Conservation (phyloP, 64 coral and sea anemone genomes). For the Stichodactyla mertensii region DNA sequence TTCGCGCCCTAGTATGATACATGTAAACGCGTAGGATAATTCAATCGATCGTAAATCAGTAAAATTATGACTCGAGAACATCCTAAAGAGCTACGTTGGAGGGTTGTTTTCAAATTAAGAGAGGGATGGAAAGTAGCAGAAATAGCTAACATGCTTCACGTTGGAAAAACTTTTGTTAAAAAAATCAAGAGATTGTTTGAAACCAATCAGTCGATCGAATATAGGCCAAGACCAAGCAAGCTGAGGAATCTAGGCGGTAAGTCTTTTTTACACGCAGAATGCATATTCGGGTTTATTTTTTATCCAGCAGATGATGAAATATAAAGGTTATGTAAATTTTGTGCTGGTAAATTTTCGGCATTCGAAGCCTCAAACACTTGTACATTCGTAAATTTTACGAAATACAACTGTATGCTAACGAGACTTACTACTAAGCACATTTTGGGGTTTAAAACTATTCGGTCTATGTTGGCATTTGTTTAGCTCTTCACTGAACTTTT, state of each 20-base stretch:
- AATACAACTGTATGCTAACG: too few relatives aligned
- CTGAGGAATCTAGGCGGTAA: not conserved
- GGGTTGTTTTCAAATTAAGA: conserved; percentile 14
- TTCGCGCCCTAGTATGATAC: too few relatives aligned
- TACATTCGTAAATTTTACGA: not conserved
- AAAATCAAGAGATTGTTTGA: not conserved
- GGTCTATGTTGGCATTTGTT: too few relatives aligned
- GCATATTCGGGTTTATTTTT: not conserved
- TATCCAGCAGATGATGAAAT: not conserved
- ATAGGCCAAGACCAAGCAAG: not conserved
- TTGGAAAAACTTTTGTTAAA: conserved; percentile 12
- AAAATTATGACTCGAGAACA: not conserved
- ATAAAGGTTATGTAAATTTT: not conserved
- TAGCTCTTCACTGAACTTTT: too few relatives aligned
- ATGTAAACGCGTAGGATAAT: too few relatives aligned
- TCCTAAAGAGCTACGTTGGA: conserved; percentile 13
- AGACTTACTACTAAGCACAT: too few relatives aligned
- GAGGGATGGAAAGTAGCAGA: conserved; percentile 15
- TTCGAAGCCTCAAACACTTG: not conserved
- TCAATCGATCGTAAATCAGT: too few relatives aligned
- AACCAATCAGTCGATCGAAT: not conserved
- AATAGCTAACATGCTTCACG: not conserved
- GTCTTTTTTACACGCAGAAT: not conserved
- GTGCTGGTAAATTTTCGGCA: not conserved
- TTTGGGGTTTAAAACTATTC: too few relatives aligned